A percentile compares a stretch with the other conserved stretches of the same genome.
Conservation (phyloP, 2,888 invertebrate species). For the Macaria notata region DNA sequence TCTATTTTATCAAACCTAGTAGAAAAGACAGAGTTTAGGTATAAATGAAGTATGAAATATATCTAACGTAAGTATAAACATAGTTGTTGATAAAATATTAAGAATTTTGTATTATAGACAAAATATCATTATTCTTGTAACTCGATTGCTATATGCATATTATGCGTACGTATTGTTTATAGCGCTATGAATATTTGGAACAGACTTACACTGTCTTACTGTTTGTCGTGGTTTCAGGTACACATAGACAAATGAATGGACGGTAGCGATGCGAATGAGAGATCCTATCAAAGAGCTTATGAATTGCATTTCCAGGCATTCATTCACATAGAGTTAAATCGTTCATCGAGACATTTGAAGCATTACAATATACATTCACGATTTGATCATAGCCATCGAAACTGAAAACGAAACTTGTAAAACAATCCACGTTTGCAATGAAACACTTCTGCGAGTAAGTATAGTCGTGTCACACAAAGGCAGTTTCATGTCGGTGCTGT, state of each 20-base stretch:
- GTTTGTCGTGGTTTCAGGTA: constrained; percentile 14
- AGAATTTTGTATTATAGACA: too few species aligned
- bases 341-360: constrained; percentile 40
- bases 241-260: constrained; percentile 11
- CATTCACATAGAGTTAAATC: constrained; percentile 47
- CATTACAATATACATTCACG: constrained; percentile 49
- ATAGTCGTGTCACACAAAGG: constrained; percentile 57
- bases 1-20: too few species aligned
- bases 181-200: constrained; percentile 25
- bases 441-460: constrained; percentile 38
- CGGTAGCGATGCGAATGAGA: constrained; percentile 19
- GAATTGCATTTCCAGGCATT: constrained; percentile 42
- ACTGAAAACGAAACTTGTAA: constrained; percentile 39
- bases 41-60: too few species aligned
- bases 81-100: too few species aligned
- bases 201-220: constrained; percentile 28
- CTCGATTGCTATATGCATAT: too few species aligned
- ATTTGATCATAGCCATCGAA: constrained; percentile 40
- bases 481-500: constrained; percentile 63
- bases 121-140: too few species aligned
- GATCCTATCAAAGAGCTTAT: constrained; percentile 27
- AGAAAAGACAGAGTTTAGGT: too few species aligned
- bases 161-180: constrained; percentile 19
- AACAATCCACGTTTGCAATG: constrained; percentile 38
- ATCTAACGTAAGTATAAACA: too few species aligned